A percentile compares a stretch with the other conserved stretches of the same genome.
Evolutionary conservation across 2,888 invertebrate genomes (phyloP).

Genomic region (Halictus quadricinctus): DNA sequence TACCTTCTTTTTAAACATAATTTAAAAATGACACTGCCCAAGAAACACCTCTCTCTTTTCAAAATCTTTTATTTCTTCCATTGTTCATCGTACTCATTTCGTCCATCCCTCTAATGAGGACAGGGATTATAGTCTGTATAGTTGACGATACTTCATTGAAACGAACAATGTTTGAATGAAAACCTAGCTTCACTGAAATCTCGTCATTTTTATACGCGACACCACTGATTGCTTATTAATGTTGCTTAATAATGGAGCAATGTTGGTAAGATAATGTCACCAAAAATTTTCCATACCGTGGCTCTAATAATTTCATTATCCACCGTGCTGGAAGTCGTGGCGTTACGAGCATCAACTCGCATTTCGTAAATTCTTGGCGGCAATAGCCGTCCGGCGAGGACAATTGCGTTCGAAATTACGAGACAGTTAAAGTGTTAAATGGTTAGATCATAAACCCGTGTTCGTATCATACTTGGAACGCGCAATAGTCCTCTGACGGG

Average conservation of each 20-base stretch:
- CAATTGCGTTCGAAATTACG: constrained; percentile 2
- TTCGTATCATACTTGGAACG: not conserved
- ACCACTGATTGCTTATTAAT: not conserved
- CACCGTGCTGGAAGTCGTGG: no score
- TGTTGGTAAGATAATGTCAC: not conserved
- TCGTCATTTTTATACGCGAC: not conserved
- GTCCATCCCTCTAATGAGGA: not conserved
- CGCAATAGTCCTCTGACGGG: not conserved
- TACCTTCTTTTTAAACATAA: no score
- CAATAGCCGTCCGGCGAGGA: not conserved
- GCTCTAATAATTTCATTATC: not conserved
- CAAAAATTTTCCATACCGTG: no score
- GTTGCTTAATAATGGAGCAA: no score
- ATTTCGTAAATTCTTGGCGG: not conserved
- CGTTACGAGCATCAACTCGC: not conserved
- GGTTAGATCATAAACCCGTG: not conserved
- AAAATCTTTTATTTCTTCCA: no score
- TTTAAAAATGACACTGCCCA: no score
- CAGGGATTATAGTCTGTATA: not conserved
- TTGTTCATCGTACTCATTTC: no score
- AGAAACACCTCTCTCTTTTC: no score
- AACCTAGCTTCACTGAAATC: not conserved
- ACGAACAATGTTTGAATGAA: not conserved
- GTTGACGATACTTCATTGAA: no score
- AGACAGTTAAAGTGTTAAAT: not conserved